phyloP scores from a whole-genome alignment of 1,140 invertebrate species.

The Sitobion miscanthi region DNA sequence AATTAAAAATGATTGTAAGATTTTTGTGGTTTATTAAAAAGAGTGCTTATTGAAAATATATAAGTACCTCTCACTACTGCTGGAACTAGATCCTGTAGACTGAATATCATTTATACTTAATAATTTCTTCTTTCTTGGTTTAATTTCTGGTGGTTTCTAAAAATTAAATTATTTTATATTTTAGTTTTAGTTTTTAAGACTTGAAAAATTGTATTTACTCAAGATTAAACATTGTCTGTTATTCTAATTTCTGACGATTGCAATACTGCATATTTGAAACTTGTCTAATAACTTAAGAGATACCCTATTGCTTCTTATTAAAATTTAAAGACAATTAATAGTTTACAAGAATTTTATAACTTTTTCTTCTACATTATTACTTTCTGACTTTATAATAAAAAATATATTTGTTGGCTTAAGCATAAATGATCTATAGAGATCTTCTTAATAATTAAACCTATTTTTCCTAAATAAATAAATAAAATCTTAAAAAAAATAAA shows the following conservation, averaged over 20 bases:
- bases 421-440: too few relatives aligned
- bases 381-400: too few relatives aligned
- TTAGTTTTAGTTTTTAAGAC: background rate
- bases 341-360: too few relatives aligned
- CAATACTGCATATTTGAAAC: too few relatives aligned
- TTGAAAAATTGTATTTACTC: too few relatives aligned
- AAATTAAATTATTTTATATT: background rate
- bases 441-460: too few relatives aligned
- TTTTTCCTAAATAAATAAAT: too few relatives aligned
- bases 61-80: conserved; percentile 28
- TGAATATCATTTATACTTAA: background rate
- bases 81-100: background rate
- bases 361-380: too few relatives aligned
- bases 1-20: background rate
- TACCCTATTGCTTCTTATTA: too few relatives aligned
- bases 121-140: conserved; percentile 48
- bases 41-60: background rate
- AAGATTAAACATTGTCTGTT: background rate
- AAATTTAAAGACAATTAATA: too few relatives aligned
- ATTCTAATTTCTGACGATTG: background rate
- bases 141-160: conserved; percentile 45
- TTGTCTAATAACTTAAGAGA: too few relatives aligned
- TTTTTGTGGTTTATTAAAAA: background rate
- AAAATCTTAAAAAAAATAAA: background rate
- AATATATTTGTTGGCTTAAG: too few relatives aligned